Conservation (phyloP, 2,888 invertebrate genomes). For the Creontiades dilutus region DNA sequence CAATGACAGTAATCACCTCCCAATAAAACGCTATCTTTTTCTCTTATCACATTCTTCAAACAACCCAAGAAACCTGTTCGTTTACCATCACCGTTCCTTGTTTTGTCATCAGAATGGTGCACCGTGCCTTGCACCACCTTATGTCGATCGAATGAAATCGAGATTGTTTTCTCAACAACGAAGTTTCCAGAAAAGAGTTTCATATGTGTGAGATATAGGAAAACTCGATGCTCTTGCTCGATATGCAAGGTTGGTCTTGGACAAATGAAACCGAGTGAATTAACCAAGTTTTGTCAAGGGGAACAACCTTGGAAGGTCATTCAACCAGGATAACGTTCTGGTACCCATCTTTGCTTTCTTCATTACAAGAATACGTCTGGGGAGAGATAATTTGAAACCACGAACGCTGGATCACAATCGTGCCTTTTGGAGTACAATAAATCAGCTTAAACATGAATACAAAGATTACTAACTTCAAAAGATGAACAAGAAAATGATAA, state of each 20-base stretch:
- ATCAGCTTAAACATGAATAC: too few relatives aligned
- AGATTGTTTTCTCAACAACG: too few relatives aligned
- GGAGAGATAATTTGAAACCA: background rate
- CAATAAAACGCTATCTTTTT: background rate
- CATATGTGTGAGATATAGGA: too few relatives aligned
- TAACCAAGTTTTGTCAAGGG: background rate
- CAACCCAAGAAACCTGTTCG: background rate
- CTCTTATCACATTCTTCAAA: constrained; percentile 6
- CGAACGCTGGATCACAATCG: background rate
- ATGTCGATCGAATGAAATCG: too few relatives aligned
- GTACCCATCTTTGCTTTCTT: background rate
- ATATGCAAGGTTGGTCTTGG: too few relatives aligned
- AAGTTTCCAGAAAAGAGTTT: too few relatives aligned
- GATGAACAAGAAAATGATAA: too few relatives aligned
- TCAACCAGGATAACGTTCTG: constrained; percentile 5
- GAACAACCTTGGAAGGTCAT: constrained; percentile 24
- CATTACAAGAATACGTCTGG: background rate
- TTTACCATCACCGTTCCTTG: constrained; percentile 3
- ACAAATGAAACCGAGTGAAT: too few relatives aligned
- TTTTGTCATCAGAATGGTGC: background rate
- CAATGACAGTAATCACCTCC: background rate
- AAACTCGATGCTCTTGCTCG: too few relatives aligned
- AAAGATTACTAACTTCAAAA: too few relatives aligned
- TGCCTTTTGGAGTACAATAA: background rate
- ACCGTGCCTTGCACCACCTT: too few relatives aligned